A percentile compares a stretch with the other conserved stretches of the same genome.
phyloP scores from a whole-genome alignment of 2,113 vertebrate species.

The Miniopterus natalensis region DNA sequence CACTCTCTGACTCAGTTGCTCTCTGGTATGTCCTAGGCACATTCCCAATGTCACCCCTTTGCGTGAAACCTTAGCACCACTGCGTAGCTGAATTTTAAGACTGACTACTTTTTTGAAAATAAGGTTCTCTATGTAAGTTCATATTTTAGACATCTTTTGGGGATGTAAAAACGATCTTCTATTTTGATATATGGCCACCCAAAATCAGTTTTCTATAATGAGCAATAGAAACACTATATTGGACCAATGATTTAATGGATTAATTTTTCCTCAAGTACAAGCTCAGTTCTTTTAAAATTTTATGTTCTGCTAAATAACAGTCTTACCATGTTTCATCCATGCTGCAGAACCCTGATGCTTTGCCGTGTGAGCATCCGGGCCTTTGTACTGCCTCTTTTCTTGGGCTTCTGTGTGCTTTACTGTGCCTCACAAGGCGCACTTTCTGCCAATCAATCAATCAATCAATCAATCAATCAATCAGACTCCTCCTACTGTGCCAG shows the following conservation, averaged over 20 bases:
- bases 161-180: neutral
- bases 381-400: neutral
- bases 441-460: conserved; percentile 68
- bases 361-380: neutral
- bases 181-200: conserved; percentile 1
- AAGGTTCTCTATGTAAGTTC: neutral
- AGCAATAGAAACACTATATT: neutral
- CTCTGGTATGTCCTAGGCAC: neutral
- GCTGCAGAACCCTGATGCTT: neutral
- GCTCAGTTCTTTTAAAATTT: conserved; percentile 37
- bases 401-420: conserved; percentile 33
- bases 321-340: neutral
- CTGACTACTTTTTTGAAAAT: conserved; percentile 1
- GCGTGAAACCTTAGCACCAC: neutral
- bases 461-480: no score
- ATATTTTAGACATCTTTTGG: conserved; percentile 43
- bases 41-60: neutral
- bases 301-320: conserved; percentile 37
- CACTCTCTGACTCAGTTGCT: neutral
- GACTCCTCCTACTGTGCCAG: neutral
- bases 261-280: conserved; percentile 31
- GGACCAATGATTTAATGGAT: neutral
- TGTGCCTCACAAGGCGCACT: neutral
- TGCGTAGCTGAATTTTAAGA: neutral
- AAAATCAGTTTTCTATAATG: neutral